Conservation (phyloP, 2,888 invertebrate species). For the Rhingia campestris region DNA sequence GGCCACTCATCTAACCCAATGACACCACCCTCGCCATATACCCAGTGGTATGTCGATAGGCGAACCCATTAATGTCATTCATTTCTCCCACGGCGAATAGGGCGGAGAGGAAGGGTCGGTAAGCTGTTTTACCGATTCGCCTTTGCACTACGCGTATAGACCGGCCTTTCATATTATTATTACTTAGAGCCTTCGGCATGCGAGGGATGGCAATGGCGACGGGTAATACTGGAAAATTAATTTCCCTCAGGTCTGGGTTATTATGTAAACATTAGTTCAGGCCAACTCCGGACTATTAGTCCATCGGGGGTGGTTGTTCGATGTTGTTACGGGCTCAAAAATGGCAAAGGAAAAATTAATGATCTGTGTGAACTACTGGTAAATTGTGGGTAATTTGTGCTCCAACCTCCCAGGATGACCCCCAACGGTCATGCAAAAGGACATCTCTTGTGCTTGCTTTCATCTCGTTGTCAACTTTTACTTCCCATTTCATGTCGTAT, state of each 20-base stretch:
- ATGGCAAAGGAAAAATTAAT: conserved; percentile 70
- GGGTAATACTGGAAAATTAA: conserved; percentile 73
- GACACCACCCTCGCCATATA: conserved; percentile 11
- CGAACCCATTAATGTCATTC: conserved; percentile 66
- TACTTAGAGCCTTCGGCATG: conserved; percentile 25
- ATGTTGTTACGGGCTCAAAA: conserved; percentile 65
- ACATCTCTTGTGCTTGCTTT: conserved; percentile 51
- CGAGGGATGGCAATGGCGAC: not conserved
- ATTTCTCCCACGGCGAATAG: conserved; percentile 60
- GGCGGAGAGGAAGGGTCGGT: not conserved
- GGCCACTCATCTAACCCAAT: not conserved
- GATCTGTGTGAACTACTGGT: conserved; percentile 73
- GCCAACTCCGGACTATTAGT: conserved; percentile 69
- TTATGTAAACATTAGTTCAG: conserved; percentile 73
- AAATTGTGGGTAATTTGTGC: conserved; percentile 68
- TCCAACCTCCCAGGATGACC: conserved; percentile 21
- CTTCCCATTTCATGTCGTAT: conserved; percentile 30
- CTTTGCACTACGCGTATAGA: conserved; percentile 13
- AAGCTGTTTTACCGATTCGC: conserved; percentile 27
- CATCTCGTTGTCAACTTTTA: conserved; percentile 63
- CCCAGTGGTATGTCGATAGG: conserved; percentile 54
- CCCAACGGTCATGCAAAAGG: conserved; percentile 49
- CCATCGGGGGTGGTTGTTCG: conserved; percentile 64
- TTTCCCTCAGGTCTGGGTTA: conserved; percentile 73
- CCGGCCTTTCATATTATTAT: conserved; percentile 5